Percentiles rank a stretch among this genome's conserved stretches.
phyloP scores from a whole-genome alignment of 2,888 invertebrate species.

The Thalpophila matura region DNA sequence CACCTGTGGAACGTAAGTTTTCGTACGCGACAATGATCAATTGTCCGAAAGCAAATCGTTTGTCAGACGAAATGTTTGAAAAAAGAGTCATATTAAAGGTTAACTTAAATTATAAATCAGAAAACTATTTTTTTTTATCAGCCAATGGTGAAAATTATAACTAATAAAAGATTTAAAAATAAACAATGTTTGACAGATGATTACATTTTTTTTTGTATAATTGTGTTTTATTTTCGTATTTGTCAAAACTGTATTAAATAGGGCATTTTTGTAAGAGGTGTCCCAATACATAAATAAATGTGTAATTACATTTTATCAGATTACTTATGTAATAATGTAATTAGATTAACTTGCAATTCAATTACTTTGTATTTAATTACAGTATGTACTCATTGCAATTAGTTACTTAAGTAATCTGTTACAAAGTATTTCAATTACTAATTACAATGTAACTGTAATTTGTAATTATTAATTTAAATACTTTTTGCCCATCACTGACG shows the following conservation, averaged over 20 bases:
- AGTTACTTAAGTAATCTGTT: conserved; percentile 20
- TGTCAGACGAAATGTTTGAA: conserved; percentile 26
- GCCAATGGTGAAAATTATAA: conserved; percentile 7
- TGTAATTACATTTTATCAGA: conserved; percentile 14
- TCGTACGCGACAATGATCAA: conserved; percentile 29
- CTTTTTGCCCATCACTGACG: conserved; percentile 15
- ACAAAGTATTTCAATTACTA: conserved; percentile 23
- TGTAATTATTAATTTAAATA: conserved; percentile 14
- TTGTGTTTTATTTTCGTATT: conserved; percentile 16
- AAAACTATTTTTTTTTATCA: conserved; percentile 13
- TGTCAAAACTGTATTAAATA: too few relatives aligned
- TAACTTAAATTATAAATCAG: conserved; percentile 13
- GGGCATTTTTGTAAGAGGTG: too few relatives aligned
- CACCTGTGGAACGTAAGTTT: conserved; percentile 26
- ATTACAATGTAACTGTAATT: conserved; percentile 11
- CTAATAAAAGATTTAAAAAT: conserved; percentile 16
- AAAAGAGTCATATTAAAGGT: conserved; percentile 14
- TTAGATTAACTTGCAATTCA: conserved; percentile 19
- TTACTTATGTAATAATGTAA: conserved; percentile 12
- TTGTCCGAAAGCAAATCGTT: conserved; percentile 16
- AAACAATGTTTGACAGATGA: conserved; percentile 11
- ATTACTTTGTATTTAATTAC: conserved; percentile 25
- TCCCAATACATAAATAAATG: too few relatives aligned
- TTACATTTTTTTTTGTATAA: conserved; percentile 6
- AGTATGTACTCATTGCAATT: conserved; percentile 22